Percentiles rank a stretch among this genome's conserved stretches.
phyloP scores from a whole-genome alignment of 2,888 invertebrate species.

The Eupithecia centaureata region DNA sequence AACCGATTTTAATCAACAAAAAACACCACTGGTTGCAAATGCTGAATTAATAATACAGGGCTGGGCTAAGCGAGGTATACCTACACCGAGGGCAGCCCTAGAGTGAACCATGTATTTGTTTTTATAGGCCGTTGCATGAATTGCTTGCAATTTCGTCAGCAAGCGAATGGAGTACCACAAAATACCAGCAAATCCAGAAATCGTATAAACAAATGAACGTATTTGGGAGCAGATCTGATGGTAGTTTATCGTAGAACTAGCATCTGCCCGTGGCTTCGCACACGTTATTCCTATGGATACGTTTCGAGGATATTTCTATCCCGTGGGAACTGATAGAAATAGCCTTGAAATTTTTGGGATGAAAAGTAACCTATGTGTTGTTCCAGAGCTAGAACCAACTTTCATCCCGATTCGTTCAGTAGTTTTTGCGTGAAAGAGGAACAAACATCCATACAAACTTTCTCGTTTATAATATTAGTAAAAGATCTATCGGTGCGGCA shows the following conservation, averaged over 20 bases:
- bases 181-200: neutral
- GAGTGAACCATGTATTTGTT: slow-evolving; percentile 10
- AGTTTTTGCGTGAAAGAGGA: no score
- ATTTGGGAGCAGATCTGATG: neutral
- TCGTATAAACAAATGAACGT: neutral
- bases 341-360: no score
- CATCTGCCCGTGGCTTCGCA: no score
- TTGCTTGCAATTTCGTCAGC: slow-evolving; percentile 8
- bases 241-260: neutral
- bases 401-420: no score
- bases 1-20: slow-evolving; percentile 37
- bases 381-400: no score
- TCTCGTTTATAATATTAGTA: no score
- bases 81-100: slow-evolving; percentile 12
- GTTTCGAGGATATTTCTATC: no score
- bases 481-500: no score
- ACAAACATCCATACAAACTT: no score
- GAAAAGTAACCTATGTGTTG: no score
- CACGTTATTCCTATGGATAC: no score
- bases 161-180: neutral
- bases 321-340: no score
- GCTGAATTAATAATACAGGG: slow-evolving; percentile 30
- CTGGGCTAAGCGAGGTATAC: slow-evolving; percentile 2
- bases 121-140: slow-evolving; percentile 11
- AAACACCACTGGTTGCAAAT: slow-evolving; percentile 23